A percentile compares a stretch with the other conserved stretches of the same genome.
Conservation (phyloP, 2,797 vertebrate genomes). For the Catostomus latipinnis region DNA sequence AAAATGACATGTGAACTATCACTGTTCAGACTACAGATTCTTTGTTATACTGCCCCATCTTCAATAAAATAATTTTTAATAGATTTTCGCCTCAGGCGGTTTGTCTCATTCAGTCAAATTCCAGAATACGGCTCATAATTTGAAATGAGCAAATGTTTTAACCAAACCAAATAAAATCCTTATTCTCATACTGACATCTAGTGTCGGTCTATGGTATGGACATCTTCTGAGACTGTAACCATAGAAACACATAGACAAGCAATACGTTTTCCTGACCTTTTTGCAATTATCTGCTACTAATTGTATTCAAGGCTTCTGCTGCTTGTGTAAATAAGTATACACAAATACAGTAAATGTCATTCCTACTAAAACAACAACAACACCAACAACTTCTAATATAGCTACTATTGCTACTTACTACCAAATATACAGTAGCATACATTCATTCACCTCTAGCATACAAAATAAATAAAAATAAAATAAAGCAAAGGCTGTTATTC, state of each 20-base stretch:
- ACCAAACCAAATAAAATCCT: slow-evolving; percentile 37
- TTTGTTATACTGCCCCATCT: slow-evolving; percentile 53
- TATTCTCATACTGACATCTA: slow-evolving; percentile 69
- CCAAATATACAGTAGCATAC: too few relatives aligned
- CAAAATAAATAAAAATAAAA: not conserved
- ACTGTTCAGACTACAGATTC: slow-evolving; percentile 44
- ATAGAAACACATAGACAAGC: slow-evolving; percentile 52
- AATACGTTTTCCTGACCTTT: slow-evolving; percentile 7
- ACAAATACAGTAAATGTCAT: not conserved
- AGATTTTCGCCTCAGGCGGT: slow-evolving; percentile 48
- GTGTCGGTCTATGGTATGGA: slow-evolving; percentile 54
- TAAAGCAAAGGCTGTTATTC: not conserved
- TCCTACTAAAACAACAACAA: not conserved
- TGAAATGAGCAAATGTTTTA: slow-evolving; percentile 14
- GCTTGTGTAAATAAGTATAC: not conserved
- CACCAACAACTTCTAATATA: too few relatives aligned
- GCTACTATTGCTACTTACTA: not conserved
- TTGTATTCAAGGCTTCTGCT: not conserved
- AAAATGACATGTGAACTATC: slow-evolving; percentile 51
- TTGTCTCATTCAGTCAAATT: slow-evolving; percentile 43
- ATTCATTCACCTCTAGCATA: too few relatives aligned
- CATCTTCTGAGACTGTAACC: slow-evolving; percentile 44
- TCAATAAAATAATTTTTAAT: slow-evolving; percentile 51
- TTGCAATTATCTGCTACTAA: slow-evolving; percentile 23
- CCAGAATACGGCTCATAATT: slow-evolving; percentile 28